Base-by-base conservation (phyloP, 2,888 invertebrate genomes). In the Nomada hirtipes region DNA sequence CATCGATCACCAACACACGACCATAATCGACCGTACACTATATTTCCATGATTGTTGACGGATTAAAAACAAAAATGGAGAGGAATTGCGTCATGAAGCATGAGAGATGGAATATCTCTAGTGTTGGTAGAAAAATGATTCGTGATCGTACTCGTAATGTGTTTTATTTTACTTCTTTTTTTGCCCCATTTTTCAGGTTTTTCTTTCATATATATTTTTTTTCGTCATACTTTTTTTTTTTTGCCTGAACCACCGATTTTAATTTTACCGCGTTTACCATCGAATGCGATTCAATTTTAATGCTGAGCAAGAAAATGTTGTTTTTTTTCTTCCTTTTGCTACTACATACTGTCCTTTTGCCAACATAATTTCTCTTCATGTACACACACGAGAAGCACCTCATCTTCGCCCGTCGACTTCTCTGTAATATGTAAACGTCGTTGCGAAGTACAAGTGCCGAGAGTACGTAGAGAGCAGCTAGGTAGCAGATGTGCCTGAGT, bases 361-460 rank as follows among this genome's bases (percentile, higher is more conserved):
- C 68, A 76, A 53, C 74, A 50, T 81, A 65, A 65, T 77, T 76
- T 80, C 63, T 44, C 20, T 47, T 70, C 78, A 76, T 68, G 53
- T 68, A 65, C 65, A 84, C 79, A 87, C 87, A 81, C 71, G 76
- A 74, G 68, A 75, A 82, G 84, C 86, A 79, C 73, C 79, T 71
- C 86, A 86, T 74, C 71, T 79, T 86, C 86, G 79, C 71, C 82
- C 70, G 76, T 60, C 50, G 74, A 72, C 63, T 67, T 81, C 68
- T 80, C 67, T 57, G 70, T 67, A 67, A 68, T 76, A 50, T 61
- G 52, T 59, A 68, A 67, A 57, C 71, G 80, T 61, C 65, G 70
- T 60, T 44, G 55, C 80, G 47, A 50, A 60, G 52, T 65, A 70
- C 76, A 60, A 70, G 70, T 29, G 70, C 23, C 67, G 26, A 42